A percentile compares a stretch with the other conserved stretches of the same genome.
These are phyloP conservation scores for Cricetomys ansorgei DNA, from an alignment of 2,113 vertebrate genomes.

Conservation along the genomic window DNA sequence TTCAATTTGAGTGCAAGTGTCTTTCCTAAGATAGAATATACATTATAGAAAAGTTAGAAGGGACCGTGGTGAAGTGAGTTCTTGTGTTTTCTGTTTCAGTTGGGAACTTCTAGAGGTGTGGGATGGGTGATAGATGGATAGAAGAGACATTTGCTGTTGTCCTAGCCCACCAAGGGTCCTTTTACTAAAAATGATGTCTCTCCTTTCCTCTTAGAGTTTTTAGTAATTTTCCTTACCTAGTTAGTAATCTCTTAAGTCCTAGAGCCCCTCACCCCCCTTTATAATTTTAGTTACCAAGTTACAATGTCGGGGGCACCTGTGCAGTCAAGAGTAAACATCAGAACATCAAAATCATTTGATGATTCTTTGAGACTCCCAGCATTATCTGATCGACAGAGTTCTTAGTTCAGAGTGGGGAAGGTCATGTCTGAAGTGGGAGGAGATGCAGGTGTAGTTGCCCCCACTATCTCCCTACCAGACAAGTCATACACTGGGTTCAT, in stretches of 20 bases:
- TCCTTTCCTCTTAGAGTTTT: not conserved
- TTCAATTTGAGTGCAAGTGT: slow-evolving; percentile 21
- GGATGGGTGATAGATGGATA: not conserved
- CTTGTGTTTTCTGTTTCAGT: slow-evolving; percentile 43
- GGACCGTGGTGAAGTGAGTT: slow-evolving; percentile 41
- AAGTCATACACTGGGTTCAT: not conserved
- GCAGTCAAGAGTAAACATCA: not conserved
- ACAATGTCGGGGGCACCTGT: not conserved
- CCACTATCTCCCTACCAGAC: not conserved
- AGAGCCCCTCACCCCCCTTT: not conserved
- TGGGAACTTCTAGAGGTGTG: not conserved
- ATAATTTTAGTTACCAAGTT: not conserved
- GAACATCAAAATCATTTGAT: not conserved
- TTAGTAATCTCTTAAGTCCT: not conserved
- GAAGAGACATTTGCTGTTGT: slow-evolving; percentile 25
- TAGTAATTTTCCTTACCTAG: slow-evolving; percentile 1
- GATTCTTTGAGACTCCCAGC: not conserved
- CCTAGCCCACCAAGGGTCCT: not conserved
- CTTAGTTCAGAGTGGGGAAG: not conserved
- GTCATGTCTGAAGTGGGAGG: not conserved
- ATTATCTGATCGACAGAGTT: not conserved
- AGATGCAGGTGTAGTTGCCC: not conserved
- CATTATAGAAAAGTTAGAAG: slow-evolving; percentile 22
- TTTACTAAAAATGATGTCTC: not conserved
- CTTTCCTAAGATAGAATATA: not conserved